Evolutionary conservation across 2,113 vertebrate species (phyloP).

Genomic region (Baryphthengus martii): DNA sequence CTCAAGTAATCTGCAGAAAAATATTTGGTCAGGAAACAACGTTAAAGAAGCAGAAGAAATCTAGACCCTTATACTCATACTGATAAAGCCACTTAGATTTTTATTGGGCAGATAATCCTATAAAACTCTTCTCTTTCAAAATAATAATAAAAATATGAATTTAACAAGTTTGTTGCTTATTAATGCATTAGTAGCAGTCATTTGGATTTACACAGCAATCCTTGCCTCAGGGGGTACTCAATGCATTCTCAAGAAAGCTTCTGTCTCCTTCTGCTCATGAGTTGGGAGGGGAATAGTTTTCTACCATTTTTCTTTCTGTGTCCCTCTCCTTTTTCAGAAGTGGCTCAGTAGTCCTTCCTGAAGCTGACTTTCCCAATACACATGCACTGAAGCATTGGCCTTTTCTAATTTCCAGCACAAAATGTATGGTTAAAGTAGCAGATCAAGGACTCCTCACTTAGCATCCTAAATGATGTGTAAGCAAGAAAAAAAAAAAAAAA

Average conservation of each 20-base stretch:
- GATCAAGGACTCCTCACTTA: neutral
- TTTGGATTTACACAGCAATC: neutral
- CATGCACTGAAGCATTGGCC: neutral
- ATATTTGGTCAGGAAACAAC: neutral
- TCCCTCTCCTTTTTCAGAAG: neutral
- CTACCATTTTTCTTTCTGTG: neutral
- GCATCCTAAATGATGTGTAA: neutral
- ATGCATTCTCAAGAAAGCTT: neutral
- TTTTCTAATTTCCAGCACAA: neutral
- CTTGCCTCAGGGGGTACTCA: neutral
- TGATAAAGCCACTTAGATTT: neutral
- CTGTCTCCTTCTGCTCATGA: neutral
- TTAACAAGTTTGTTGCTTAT: neutral
- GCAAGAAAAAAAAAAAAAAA: neutral
- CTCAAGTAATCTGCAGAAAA: neutral
- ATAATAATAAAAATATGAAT: neutral
- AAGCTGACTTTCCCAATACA: neutral
- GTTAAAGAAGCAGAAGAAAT: neutral
- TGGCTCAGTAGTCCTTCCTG: neutral
- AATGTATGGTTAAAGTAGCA: neutral
- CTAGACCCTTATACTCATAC: neutral
- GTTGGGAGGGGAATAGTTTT: neutral
- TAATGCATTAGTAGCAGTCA: neutral
- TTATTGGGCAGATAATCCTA: neutral
- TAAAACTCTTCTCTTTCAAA: neutral